These are phyloP conservation scores for Amphimedon queenslandica DNA, from an alignment of 37 sponge, comb jelly and placozoan genomes.

Conservation along the genomic window DNA sequence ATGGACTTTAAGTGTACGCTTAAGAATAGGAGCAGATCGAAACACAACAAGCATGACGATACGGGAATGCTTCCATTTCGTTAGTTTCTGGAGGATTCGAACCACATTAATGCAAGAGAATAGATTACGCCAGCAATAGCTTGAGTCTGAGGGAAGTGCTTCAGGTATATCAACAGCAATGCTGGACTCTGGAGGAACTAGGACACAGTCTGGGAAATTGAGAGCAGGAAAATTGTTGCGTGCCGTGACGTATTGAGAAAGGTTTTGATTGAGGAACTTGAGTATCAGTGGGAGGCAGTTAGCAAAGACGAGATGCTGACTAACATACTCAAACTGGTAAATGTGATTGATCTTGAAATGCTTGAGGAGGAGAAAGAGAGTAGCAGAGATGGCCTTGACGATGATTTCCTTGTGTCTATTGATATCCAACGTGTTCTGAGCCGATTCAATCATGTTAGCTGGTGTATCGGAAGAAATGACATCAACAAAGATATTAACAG, in stretches of 20 bases:
- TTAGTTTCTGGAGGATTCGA: conserved; percentile 89
- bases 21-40: conserved; percentile 91
- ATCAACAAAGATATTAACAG: conserved; percentile 90
- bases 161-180: conserved; percentile 18
- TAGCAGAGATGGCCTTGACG: conserved; percentile 89
- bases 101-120: conserved; percentile 91
- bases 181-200: conserved; percentile 34
- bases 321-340: conserved; percentile 93
- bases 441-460: conserved; percentile 56
- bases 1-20: conserved; percentile 86
- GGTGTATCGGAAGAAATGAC: conserved; percentile 82
- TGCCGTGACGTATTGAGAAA: conserved; percentile 75
- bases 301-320: conserved; percentile 95
- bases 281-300: conserved; percentile 94
- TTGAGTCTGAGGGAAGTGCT: conserved; percentile 29
- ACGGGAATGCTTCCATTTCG: conserved; percentile 94
- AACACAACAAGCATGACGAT: conserved; percentile 95
- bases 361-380: conserved; percentile 89
- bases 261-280: conserved; percentile 93
- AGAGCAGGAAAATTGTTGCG: conserved; percentile 63
- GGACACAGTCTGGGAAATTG: conserved; percentile 78
- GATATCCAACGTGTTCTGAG: conserved; percentile 72
- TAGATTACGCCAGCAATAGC: conserved; percentile 84
- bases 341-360: conserved; percentile 93
- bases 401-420: conserved; percentile 96